Base-by-base conservation (phyloP, 2,888 invertebrate species). In the Quadroppia sp. region DNA sequence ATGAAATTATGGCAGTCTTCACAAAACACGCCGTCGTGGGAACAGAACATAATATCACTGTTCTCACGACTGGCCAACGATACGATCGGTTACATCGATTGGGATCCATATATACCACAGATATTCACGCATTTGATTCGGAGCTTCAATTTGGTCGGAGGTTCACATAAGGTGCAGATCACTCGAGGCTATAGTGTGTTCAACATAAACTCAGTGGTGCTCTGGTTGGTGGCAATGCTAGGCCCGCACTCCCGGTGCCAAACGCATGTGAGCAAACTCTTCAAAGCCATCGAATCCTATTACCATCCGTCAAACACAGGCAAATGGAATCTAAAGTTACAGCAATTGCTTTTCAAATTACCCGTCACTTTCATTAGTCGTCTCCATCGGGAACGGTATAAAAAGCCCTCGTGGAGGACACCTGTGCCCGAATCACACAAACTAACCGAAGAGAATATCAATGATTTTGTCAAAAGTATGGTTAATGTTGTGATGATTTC, bases 251-350 rank as follows among this genome's bases (percentile, higher is more conserved):
- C 69, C 20, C 80, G 76, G 40, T 76, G 59, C 0, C 87, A 91
- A 80, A 86, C 86, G 71, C 89, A 92, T 79, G 84, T 96, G 71
- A 87, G 88, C 74, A 89, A 90, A 79, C 88, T 95, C 80, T 87
- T 95, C 80, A 89, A 88, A 78, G 89, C 90, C 0, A 84, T 94
- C 3, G 91, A 92, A 81, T 90, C 92, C 4, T 95, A 92, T 83
- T 88, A 90, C 79, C 91, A 96, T 83, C 92, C 92, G 71, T 94
- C 94, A 0, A 96, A 96, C 82, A 83, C 85, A 48, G 95, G 94
- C 32, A 82, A 87, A 64, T 95, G 94, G 92, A 87, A 79, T 76
- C 50, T 45, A 4, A 79, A 79, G 53, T 76, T 83, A 36, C 79
- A 81, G 53, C 78, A 77, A 23, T 77, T 83, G 25, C 83, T 92